phyloP scores from a whole-genome alignment of 1,140 invertebrate genomes.

The Cydia splendana region DNA sequence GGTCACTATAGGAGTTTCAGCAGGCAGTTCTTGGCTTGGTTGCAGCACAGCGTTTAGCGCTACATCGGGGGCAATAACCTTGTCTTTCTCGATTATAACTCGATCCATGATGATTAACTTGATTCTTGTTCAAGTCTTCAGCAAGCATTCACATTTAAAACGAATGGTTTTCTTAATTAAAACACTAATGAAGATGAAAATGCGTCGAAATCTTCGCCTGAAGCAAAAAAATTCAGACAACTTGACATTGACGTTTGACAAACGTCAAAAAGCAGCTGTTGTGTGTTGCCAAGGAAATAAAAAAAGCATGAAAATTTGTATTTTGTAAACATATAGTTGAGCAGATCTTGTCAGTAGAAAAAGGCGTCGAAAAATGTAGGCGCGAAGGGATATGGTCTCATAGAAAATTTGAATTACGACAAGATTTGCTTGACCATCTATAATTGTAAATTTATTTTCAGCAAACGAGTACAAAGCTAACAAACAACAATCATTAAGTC shows the following conservation, averaged over 20 bases:
- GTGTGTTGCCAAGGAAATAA: background rate
- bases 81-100: conserved; percentile 39
- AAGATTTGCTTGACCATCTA: no score
- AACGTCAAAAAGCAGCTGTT: conserved; percentile 6
- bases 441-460: no score
- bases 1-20: conserved; percentile 83
- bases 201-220: background rate
- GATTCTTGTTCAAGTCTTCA: background rate
- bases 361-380: no score
- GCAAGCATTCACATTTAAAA: background rate
- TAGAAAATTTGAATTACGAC: no score
- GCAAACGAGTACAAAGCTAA: no score
- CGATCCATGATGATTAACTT: conserved; percentile 50
- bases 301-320: background rate
- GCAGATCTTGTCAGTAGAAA: no score
- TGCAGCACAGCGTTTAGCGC: conserved; percentile 85
- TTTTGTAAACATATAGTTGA: no score
- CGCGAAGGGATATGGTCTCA: no score
- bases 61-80: conserved; percentile 73
- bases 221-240: background rate
- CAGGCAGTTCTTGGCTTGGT: conserved; percentile 82
- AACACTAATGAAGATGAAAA: background rate
- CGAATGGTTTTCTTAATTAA: background rate
- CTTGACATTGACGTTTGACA: conserved; percentile 1
- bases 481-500: no score